These are phyloP conservation scores for Seira musarum DNA, from an alignment of 2,888 invertebrate genomes.

Conservation along the genomic window DNA sequence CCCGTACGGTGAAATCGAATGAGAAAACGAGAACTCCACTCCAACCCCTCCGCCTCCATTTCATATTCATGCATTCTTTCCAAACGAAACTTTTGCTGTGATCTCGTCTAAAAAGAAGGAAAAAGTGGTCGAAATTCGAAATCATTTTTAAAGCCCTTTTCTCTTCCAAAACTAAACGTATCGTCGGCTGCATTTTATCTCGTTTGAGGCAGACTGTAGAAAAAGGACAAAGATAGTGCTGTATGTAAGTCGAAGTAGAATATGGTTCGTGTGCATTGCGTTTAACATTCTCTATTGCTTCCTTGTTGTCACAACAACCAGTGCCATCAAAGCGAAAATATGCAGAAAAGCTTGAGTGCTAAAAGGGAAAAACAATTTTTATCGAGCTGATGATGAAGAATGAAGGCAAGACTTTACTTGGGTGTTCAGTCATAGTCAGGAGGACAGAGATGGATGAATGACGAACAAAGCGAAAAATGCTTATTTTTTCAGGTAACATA, in stretches of 20 bases:
- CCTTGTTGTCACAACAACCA: background rate
- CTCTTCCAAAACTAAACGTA: no score
- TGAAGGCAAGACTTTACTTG: background rate
- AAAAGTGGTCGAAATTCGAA: background rate
- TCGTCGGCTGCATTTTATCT: no score
- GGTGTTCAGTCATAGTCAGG: background rate
- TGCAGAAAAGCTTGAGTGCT: background rate
- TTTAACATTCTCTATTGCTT: background rate
- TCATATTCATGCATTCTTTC: background rate
- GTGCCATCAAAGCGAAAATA: background rate
- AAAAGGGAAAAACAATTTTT: background rate
- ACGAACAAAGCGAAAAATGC: no score
- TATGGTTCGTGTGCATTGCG: background rate
- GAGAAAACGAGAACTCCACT: no score
- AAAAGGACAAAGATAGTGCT: no score
- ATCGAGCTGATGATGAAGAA: background rate
- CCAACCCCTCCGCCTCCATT: no score
- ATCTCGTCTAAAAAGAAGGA: background rate
- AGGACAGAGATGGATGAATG: background rate
- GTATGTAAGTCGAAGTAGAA: no score
- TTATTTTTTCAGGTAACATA: slow-evolving; percentile 8
- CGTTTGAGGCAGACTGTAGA: no score
- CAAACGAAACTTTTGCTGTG: slow-evolving; percentile 10
- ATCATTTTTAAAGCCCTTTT: no score
- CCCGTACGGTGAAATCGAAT: no score